Base-by-base conservation (phyloP, 2,797 vertebrate genomes). In the Labroides dimidiatus region DNA sequence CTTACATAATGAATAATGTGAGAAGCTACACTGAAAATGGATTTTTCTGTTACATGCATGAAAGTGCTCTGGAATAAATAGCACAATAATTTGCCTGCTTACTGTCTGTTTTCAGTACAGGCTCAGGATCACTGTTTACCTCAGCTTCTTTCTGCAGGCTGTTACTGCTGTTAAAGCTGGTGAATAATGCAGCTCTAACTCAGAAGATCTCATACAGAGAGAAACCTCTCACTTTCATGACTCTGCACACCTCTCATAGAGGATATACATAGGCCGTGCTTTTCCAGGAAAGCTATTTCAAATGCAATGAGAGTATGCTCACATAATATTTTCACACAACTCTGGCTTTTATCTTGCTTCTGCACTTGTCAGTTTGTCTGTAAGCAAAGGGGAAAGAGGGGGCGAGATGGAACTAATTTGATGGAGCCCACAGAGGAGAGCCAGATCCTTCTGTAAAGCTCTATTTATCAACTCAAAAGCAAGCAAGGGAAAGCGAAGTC, bases 391-490 rank as follows among this genome's bases (percentile, higher is more conserved):
- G 41, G 21, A 37, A 15, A 21, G 19, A 27, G 48, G 43, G 50
- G 52, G 65, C 10, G 16, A 60, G 84, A 76, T 75, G 62, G 69
- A 89, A 81, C 67, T 55, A 66, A 88, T 87, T 84, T 84, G 79
- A 84, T 81, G 79, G 78, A 84, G 68, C 74, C 72, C 66, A 58
- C 39, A 0, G 72, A 65, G 84, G 74, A 78, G 52, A 69, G 64
- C 17, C 56, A 64, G 69, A 84, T 80, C 62, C 64, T 50, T 80
- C 73, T 81, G 61, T 72, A 77, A 84, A 88, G 84, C 90, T 90
- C 75, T 90, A 86, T 83, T 84, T 83, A 92, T 86, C 77, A 80
- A 73, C 68, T 78, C 72, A 59, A 80, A 84, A 55, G 70, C 54
- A 66, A 78, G 57, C 39, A 48, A 57, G 20, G 33, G 14, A 43